Evolutionary conservation across 2,888 invertebrate species (phyloP).

Genomic region (Antheraea yamamai): DNA sequence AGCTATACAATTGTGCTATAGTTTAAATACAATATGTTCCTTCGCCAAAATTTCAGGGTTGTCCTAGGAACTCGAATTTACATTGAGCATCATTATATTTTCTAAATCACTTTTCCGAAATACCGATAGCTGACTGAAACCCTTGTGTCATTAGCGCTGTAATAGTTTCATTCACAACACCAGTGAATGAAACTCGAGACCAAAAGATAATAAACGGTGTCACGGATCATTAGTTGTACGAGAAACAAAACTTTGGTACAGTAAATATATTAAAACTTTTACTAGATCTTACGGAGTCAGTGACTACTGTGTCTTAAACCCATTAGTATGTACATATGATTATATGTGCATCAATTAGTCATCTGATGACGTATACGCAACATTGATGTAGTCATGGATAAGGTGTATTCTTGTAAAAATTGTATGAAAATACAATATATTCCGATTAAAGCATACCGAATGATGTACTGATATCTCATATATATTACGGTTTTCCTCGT

Average conservation of each 20-base stretch:
- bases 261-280: background rate
- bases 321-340: background rate
- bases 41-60: no score
- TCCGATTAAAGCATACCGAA: background rate
- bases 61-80: no score
- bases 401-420: background rate
- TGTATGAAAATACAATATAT: background rate
- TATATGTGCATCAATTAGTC: background rate
- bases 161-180: background rate
- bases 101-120: no score
- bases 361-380: background rate
- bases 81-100: no score
- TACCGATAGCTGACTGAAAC: no score
- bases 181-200: no score
- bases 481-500: slow-evolving; percentile 10
- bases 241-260: background rate
- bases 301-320: background rate
- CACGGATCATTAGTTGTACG: no score
- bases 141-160: no score
- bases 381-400: slow-evolving; percentile 1
- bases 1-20: no score
- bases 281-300: background rate
- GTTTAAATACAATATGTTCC: no score
- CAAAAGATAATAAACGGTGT: no score
- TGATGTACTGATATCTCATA: slow-evolving; percentile 3